Base-by-base conservation (phyloP, 2,797 vertebrate species). In the Petrocephalus schoutedeni region DNA sequence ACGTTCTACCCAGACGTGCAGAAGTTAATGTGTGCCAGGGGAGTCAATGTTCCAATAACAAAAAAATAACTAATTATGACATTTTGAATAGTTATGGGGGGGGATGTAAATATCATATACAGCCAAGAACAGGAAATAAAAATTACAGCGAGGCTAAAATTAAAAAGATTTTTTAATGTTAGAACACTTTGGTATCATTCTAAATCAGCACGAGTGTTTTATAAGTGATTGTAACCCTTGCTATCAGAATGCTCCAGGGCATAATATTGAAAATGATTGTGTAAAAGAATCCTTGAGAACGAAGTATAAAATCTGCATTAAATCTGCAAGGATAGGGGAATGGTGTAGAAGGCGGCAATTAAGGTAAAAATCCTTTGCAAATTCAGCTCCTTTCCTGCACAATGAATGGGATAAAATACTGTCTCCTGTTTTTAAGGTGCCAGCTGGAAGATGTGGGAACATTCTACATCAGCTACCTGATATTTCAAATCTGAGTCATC, bases 1-100 rank as follows among this genome's bases (percentile, higher is more conserved):
- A 8, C 53, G 89, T 90, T 88, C 86, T 85, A 82, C 87, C 91
- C 90, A 92, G 88, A 89, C 87, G 89, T 71, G 89, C 74, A 67
- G 74, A 89, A 91, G 87, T 88, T 89, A 90, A 83, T 45, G 87
- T 80, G 23, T 82, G 71, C 53, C 59, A 53, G 61, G 74, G 88
- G 77, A 91, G 58, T 54, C n/a, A 7, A 49, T 56, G 67, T 86
- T 90, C 82, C 49, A 83, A 49, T 87, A 80, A 87, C 74, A 87
- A 90, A 90, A 83, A 12, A 85, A 12, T 41, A 82, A 36, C 45
- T 56, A 57, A 82, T 87, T 57, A 87, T 80, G 64, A 80, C 49
- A 87, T 67, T 87, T 54, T 74, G 23, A 87, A 67, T 56, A 57
- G 86, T 57, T 87, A 5, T 56, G 67, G 64, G 64, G 49, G 53